phyloP scores from a whole-genome alignment of 1,140 invertebrate species.

The Zaprionus inermis region DNA sequence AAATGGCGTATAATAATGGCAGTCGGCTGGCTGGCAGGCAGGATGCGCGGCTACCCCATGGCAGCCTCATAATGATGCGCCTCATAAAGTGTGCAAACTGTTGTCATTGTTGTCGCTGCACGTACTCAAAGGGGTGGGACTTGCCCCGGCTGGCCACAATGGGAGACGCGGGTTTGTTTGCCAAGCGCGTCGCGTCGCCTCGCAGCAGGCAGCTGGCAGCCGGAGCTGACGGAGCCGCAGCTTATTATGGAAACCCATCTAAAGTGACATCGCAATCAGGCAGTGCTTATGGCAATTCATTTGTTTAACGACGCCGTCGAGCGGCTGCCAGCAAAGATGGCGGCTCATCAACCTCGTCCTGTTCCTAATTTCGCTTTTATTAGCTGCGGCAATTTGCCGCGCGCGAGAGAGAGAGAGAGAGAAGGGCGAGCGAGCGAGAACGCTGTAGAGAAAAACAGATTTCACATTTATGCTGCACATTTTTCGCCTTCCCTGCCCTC shows the following conservation, averaged over 20 bases:
- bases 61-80: slow-evolving; percentile 79
- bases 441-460: slow-evolving; percentile 31
- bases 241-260: slow-evolving; percentile 78
- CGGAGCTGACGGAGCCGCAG: slow-evolving; percentile 25
- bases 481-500: slow-evolving; percentile 29
- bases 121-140: slow-evolving; percentile 25
- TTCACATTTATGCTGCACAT: slow-evolving; percentile 37
- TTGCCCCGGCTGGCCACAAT: slow-evolving; percentile 15
- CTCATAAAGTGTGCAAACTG: slow-evolving; percentile 81
- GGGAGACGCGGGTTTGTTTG: slow-evolving; percentile 32
- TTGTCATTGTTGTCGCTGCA: slow-evolving; percentile 70
- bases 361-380: slow-evolving; percentile 76
- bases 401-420: slow-evolving; percentile 25
- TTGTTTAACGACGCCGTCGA: slow-evolving; percentile 78
- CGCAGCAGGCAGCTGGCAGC: slow-evolving; percentile 44
- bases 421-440: slow-evolving; percentile 13
- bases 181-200: slow-evolving; percentile 32
- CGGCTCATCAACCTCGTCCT: slow-evolving; percentile 42
- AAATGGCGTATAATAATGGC: slow-evolving; percentile 84
- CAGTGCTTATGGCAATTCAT: slow-evolving; percentile 83
- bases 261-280: slow-evolving; percentile 81
- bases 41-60: slow-evolving; percentile 27
- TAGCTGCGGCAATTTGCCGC: slow-evolving; percentile 67
- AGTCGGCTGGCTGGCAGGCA: slow-evolving; percentile 49
- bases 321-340: slow-evolving; percentile 62